Percentiles rank a stretch among this genome's conserved stretches.
These are phyloP conservation scores for Buathra laborator DNA, from an alignment of 2,888 invertebrate genomes.

Conservation along the genomic window DNA sequence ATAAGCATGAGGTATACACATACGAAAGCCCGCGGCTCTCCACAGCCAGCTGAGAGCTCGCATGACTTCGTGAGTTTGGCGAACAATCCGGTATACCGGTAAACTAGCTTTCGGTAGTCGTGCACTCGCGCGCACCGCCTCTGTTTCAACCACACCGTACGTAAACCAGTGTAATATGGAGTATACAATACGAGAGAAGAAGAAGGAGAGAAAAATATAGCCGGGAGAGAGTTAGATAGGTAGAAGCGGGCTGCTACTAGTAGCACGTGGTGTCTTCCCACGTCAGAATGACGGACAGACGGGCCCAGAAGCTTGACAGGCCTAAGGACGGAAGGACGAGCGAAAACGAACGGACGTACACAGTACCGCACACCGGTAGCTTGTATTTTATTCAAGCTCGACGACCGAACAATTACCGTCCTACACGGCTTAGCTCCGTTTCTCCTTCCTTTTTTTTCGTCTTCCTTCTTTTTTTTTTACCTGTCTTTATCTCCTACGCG, in stretches of 20 bases:
- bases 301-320: constrained; percentile 77
- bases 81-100: constrained; percentile 79
- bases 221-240: constrained; percentile 40
- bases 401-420: constrained; percentile 84
- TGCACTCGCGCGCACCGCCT: constrained; percentile 72
- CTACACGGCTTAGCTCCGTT: constrained; percentile 62
- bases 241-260: constrained; percentile 33
- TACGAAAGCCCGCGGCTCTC: not conserved
- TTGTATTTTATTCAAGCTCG: constrained; percentile 85
- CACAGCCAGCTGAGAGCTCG: constrained; percentile 73
- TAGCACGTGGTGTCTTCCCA: constrained; percentile 84
- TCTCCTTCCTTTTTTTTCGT: constrained; percentile 17
- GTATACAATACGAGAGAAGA: constrained; percentile 9
- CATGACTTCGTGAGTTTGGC: constrained; percentile 83
- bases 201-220: constrained; percentile 10
- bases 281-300: constrained; percentile 85
- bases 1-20: not conserved
- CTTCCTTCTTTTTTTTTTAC: constrained; percentile 27
- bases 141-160: constrained; percentile 45
- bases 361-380: constrained; percentile 78
- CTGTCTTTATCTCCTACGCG: constrained; percentile 46
- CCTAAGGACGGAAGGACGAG: constrained; percentile 78
- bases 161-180: constrained; percentile 20
- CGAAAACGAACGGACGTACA: constrained; percentile 74
- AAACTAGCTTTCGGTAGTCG: constrained; percentile 82